Evolutionary conservation across 2,797 vertebrate genomes (phyloP).

Genomic region (Scomberomorus guttatus): DNA sequence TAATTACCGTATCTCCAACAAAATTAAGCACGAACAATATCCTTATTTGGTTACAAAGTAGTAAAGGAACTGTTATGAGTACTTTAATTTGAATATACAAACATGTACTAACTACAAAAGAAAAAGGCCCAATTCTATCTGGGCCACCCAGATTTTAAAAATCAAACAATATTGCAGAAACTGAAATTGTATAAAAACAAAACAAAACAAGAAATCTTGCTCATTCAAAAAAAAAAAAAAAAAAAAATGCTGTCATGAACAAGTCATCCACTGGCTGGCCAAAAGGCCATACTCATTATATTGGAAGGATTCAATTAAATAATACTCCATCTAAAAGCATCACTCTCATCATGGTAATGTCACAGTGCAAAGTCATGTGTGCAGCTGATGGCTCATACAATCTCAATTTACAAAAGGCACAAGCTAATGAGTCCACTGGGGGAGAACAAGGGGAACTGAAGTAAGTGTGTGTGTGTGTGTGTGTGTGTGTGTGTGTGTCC

Average conservation of each 20-base stretch:
- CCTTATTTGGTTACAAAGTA: slow-evolving; percentile 47
- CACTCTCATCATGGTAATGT: slow-evolving; percentile 45
- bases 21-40: neutral
- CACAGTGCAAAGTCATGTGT: slow-evolving; percentile 82
- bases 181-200: slow-evolving; percentile 4
- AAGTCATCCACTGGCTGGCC: slow-evolving; percentile 2
- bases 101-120: slow-evolving; percentile 3
- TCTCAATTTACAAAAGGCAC: slow-evolving; percentile 79
- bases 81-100: slow-evolving; percentile 16
- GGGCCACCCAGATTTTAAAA: neutral
- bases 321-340: slow-evolving; percentile 23
- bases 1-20: slow-evolving; percentile 28
- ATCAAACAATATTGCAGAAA: slow-evolving; percentile 12
- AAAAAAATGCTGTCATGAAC: neutral
- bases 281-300: slow-evolving; percentile 21
- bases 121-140: neutral
- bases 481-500: neutral
- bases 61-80: slow-evolving; percentile 12
- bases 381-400: slow-evolving; percentile 70
- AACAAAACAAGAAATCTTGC: neutral
- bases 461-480: neutral
- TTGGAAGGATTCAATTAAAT: slow-evolving; percentile 25
- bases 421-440: slow-evolving; percentile 45
- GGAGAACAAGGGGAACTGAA: neutral
- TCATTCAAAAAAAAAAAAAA: neutral